phyloP scores from a whole-genome alignment of 2,113 vertebrate genomes.

The Solea senegalensis region DNA sequence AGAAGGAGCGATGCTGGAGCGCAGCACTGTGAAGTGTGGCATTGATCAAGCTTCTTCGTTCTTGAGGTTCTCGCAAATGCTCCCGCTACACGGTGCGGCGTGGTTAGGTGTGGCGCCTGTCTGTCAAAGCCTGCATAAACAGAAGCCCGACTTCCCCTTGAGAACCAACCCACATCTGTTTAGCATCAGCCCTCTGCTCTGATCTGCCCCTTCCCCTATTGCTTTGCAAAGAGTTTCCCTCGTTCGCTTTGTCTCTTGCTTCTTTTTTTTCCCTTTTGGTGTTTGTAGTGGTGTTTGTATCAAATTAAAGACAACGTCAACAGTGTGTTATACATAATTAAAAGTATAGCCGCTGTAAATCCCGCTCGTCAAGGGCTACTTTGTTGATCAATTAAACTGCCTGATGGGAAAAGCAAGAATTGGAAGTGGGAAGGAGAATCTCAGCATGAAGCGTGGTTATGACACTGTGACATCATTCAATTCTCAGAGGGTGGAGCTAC shows the following conservation, averaged over 20 bases:
- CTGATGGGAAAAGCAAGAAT: background rate
- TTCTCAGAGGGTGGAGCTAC: too few relatives aligned
- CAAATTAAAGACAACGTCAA: background rate
- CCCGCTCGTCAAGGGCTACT: background rate
- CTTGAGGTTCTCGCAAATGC: background rate
- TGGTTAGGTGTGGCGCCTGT: conserved; percentile 46
- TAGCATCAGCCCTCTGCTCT: conserved; percentile 46
- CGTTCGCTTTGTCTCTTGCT: conserved; percentile 19
- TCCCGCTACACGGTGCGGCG: background rate
- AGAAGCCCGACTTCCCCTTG: conserved; percentile 52
- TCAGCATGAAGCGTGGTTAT: background rate
- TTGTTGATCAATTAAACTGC: too few relatives aligned
- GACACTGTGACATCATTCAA: background rate
- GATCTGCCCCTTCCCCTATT: conserved; percentile 39
- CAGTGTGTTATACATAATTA: background rate
- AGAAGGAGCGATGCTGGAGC: conserved; percentile 9
- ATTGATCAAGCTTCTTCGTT: conserved; percentile 1
- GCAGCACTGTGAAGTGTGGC: background rate
- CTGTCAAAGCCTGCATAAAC: conserved; percentile 57
- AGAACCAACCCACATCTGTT: conserved; percentile 64
- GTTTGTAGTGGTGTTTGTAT: conserved; percentile 13
- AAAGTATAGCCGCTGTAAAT: background rate
- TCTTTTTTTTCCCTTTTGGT: conserved; percentile 5
- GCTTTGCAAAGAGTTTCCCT: conserved; percentile 13
- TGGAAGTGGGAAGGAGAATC: background rate